Base-by-base conservation (phyloP, 2,888 invertebrate species). In the Torymus texanus region DNA sequence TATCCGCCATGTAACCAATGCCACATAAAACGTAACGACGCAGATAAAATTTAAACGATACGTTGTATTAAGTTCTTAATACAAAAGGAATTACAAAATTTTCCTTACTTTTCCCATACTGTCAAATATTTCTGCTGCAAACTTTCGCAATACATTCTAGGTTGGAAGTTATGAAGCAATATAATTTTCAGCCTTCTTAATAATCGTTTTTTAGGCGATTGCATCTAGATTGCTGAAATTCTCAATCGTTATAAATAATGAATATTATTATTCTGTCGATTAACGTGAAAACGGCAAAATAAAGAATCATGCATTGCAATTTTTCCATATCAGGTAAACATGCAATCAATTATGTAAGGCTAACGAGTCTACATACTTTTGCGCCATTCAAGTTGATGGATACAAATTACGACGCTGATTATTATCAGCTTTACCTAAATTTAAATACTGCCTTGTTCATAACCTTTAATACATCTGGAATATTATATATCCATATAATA, bases 1-100 rank as follows among this genome's bases (percentile, higher is more conserved):
- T 62, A 16, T n/a, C 11, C 51, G 14, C n/a, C 55, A 2, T 16
- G 29, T 55, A 55, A 53, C 41, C 18, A 72, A 62, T 72, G 53
- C 24, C 63, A 16, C 63, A n/a, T 63, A 55, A 55, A 62, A 53
- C 29, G 29, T 73, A 63, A 63, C n/a, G 68, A 4, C 29, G 29
- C 10, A 53, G 41, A 73, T 55, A 73, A 63, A 63, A 55, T 53
- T 55, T 51, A 41, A 63, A 72, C 29, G 41, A 18, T 41, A 14
- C 2, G 63, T 56, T 73, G 5, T 29, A 73, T 62, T 53, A n/a
- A 18, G 13, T 13, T 61, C 51, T 71, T 61, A 16, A 55, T 55
- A 41, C n/a, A 8, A 29, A 56, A 29, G 14, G 29, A 63, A 61
- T 71, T 59, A 50, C 21, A 51, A 18, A 50, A 41, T 68, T 55